Evolutionary conservation across 2,888 invertebrate genomes (phyloP).

Genomic region (Nomada ferruginata): DNA sequence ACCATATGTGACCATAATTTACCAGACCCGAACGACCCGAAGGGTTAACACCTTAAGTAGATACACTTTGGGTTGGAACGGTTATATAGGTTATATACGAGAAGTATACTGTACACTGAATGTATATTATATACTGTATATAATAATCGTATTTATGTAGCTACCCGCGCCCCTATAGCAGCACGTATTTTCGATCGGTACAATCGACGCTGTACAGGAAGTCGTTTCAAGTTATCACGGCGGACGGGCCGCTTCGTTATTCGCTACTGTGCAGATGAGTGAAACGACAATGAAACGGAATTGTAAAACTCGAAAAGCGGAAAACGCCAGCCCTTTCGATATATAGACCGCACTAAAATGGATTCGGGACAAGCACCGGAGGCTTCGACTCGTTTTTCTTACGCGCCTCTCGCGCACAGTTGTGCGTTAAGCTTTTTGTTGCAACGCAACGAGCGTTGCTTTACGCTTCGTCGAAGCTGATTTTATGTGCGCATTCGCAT

Average conservation of each 20-base stretch:
- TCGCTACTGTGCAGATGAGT: constrained; percentile 12
- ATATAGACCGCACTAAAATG: constrained; percentile 2
- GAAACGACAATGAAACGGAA: background rate
- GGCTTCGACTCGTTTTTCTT: background rate
- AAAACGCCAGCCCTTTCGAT: background rate
- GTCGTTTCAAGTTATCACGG: constrained; percentile 6
- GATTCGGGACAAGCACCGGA: background rate
- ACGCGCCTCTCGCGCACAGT: too few relatives aligned
- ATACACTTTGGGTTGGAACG: background rate
- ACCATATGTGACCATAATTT: background rate
- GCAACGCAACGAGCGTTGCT: background rate
- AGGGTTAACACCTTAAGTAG: background rate
- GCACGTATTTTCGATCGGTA: background rate
- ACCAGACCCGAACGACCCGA: background rate
- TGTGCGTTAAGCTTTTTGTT: too few relatives aligned
- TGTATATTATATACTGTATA: too few relatives aligned
- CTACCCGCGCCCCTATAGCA: too few relatives aligned
- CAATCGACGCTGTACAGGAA: constrained; percentile 18
- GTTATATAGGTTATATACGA: too few relatives aligned
- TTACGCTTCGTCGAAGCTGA: background rate
- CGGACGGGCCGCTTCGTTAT: constrained; percentile 19
- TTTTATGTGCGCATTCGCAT: background rate
- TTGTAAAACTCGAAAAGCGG: background rate
- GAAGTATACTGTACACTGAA: too few relatives aligned
- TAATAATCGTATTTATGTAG: too few relatives aligned